Evolutionary conservation across 2,888 invertebrate genomes (phyloP).

Genomic region (Nowickia ferox): DNA sequence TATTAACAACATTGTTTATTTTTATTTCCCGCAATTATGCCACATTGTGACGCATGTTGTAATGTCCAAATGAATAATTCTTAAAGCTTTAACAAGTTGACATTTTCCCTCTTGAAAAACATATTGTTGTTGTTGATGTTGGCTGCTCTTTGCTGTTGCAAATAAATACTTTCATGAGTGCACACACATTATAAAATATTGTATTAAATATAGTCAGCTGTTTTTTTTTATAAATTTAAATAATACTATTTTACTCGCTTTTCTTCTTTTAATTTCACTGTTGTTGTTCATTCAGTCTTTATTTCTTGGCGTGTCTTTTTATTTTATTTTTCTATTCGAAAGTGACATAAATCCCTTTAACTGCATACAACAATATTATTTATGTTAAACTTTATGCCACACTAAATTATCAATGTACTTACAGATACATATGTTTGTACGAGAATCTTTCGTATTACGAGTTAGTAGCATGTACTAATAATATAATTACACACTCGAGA

Average conservation of each 20-base stretch:
- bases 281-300: constrained; percentile 48
- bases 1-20: constrained; percentile 41
- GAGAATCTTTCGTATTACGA: constrained; percentile 5
- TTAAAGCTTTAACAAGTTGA: constrained; percentile 72
- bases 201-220: constrained; percentile 24
- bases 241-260: constrained; percentile 49
- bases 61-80: constrained; percentile 72
- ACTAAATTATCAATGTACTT: constrained; percentile 55
- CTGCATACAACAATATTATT: constrained; percentile 66
- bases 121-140: constrained; percentile 10
- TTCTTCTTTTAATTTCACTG: constrained; percentile 50
- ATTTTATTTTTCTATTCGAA: constrained; percentile 42
- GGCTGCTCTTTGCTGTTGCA: constrained; percentile 3
- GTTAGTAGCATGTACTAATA: constrained; percentile 22
- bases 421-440: constrained; percentile 8
- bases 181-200: constrained; percentile 33
- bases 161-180: constrained; percentile 11
- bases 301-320: constrained; percentile 27
- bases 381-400: constrained; percentile 63
- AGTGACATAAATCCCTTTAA: constrained; percentile 73
- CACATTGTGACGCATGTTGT: constrained; percentile 63
- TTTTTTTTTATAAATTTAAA: constrained; percentile 49
- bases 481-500: constrained; percentile 31
- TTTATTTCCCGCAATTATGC: constrained; percentile 15
- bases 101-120: constrained; percentile 57